Evolutionary conservation across 2,888 invertebrate species (phyloP), one percentile per base, ranked within the genome.

Genomic region (Eilema depressum): DNA sequence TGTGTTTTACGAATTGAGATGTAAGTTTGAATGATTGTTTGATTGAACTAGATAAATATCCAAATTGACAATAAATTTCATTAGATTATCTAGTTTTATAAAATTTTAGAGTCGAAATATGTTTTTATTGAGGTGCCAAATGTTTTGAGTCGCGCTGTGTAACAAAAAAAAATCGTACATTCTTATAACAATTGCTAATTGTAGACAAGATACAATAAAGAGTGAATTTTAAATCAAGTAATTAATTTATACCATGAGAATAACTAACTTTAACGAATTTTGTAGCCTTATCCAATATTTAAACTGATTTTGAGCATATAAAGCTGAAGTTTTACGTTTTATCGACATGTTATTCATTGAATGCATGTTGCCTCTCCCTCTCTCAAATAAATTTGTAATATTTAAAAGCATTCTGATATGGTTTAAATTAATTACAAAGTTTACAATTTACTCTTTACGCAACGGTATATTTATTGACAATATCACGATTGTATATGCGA

Each of bases 21-120:
- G 11, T 37, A 28, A 2, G 14, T 63, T 53, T 56, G 20, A 63
- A 37, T 41, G n/a, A 11, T 25, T 25, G 7, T 17, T 60, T 20
- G 53, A 60, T 53, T 28, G 30, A 66, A 63, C 37, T 37, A 33
- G 20, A 56, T 37, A 63, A 33, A 57, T 37, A 25, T 37, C n/a
- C 53, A 37, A 57, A 66, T 66, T 59, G 70, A 70, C 70, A 70
- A 70, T 70, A 70, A 70, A 70, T 57, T 61, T 56, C 30, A 57
- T 62, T 63, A 62, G 25, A n/a, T 61, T 65, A 66, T 57, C n/a
- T 20, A 63, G 26, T 25, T 20, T 25, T 56, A 64, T 64, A 65
- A 37, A 56, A 59, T 33, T 53, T 59, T 26, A 20, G 33, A 47
- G 37, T 60, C n/a, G 25, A 28, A 17, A 56, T 23, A 25, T 57